Evolutionary conservation across 2,113 vertebrate species (phyloP).

Genomic region (Crotalus horridus): DNA sequence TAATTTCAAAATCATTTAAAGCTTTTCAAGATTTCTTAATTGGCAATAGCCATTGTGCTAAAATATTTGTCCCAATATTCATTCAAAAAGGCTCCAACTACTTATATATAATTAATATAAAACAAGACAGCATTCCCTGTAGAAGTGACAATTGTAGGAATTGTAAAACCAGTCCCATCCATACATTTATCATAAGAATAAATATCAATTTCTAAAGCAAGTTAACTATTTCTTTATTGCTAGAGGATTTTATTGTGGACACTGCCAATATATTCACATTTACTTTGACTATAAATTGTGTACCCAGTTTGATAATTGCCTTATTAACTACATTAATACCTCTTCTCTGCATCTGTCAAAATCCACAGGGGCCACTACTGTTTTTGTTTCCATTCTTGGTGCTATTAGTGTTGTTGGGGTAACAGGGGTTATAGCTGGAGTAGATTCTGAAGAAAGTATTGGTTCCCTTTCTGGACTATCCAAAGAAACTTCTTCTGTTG

Average conservation of each 20-base stretch:
- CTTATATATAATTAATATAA: not conserved
- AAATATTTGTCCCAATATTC: not conserved
- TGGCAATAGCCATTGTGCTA: not conserved
- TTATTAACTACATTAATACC: slow-evolving; percentile 66
- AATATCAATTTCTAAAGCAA: not conserved
- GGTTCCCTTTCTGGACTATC: slow-evolving; percentile 93
- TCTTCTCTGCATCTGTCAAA: slow-evolving; percentile 89
- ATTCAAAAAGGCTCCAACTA: not conserved
- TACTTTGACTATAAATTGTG: not conserved
- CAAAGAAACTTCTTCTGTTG: slow-evolving; percentile 94
- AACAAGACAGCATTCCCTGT: not conserved
- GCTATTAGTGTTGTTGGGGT: slow-evolving; percentile 84
- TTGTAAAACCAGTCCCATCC: not conserved
- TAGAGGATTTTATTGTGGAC: not conserved
- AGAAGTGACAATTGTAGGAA: not conserved
- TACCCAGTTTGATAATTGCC: not conserved
- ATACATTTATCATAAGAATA: not conserved
- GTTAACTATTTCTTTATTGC: not conserved
- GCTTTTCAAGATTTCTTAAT: not conserved
- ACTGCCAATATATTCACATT: not conserved
- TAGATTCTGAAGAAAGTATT: slow-evolving; percentile 87
- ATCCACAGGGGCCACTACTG: slow-evolving; percentile 74
- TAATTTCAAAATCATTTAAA: not conserved
- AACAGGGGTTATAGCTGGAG: slow-evolving; percentile 89
- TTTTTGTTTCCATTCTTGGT: slow-evolving; percentile 79